Conservation (phyloP, 2,797 vertebrate genomes). For the Lagorchestes hirsutus region DNA sequence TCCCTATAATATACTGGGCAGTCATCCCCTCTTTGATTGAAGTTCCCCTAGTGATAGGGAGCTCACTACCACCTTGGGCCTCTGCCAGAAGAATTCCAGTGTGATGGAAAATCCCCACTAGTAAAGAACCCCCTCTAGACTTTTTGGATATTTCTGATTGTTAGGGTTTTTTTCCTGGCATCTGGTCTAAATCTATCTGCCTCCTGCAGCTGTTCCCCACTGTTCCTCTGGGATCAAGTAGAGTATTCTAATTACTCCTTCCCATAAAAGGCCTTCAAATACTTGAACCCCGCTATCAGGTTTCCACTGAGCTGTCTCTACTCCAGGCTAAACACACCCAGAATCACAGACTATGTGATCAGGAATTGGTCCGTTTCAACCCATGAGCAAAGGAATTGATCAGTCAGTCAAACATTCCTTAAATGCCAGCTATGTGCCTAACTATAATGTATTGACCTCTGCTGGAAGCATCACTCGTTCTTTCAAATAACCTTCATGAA, state of each 20-base stretch:
- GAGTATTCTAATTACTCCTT: not conserved
- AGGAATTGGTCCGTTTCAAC: not conserved
- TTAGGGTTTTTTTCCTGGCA: not conserved
- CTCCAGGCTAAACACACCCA: not conserved
- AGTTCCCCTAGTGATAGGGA: not conserved
- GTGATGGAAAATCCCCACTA: not conserved
- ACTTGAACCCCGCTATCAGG: not conserved
- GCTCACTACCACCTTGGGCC: not conserved
- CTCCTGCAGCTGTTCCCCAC: not conserved
- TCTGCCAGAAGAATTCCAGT: not conserved
- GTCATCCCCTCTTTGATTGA: not conserved
- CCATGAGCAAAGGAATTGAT: not conserved
- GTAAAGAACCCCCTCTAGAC: too few relatives aligned
- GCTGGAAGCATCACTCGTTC: not conserved
- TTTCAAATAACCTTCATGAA: not conserved
- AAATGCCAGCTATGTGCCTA: not conserved
- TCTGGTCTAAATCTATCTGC: not conserved
- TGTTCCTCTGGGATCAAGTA: not conserved
- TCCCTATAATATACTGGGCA: not conserved
- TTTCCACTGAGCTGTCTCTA: not conserved
- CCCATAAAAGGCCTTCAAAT: not conserved
- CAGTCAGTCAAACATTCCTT: not conserved
- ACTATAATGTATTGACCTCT: not conserved
- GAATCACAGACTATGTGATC: not conserved
- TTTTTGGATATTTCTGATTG: not conserved